Evolutionary conservation across 1,140 invertebrate genomes (phyloP), one percentile per base, ranked within the genome.

Genomic region (Microplitis mediator): DNA sequence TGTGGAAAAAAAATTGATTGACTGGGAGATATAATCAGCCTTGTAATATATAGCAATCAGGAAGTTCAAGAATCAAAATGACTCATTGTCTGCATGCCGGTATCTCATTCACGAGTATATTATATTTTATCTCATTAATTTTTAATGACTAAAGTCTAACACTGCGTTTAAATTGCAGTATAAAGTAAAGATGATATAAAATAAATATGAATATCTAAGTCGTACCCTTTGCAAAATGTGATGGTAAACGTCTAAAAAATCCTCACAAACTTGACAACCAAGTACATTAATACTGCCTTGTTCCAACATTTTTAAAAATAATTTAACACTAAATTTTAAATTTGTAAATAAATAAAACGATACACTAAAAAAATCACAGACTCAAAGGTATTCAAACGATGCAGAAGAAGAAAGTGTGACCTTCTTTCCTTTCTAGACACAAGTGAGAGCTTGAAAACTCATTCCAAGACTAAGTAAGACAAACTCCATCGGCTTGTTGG

Each of bases 201-300:
- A 4, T 4, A 60, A 35, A 54, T 35, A 36, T 65, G 4, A 11
- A 34, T 64, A 52, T 61, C 61, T 35, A n/a, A n/a, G 35, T 78
- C 79, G 76, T 75, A 85, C 84, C 78, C 80, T 78, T 76, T 85
- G 82, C 9, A 85, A 74, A 2, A 83, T 75, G 13, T 83, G 81
- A 78, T 84, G 79, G 66, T 85, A 84, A 50, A 72, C 74, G 4
- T 77, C 71, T n/a, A 84, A 74, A 68, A 84, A 85, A 39, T 84
- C 81, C 11, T 74, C 77, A 60, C 83, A 84, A 8, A 82, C 78
- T 70, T 79, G 76, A 74, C 78, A 83, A 3, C 78, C 72, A 45
- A 79, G 74, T 4, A 50, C 75, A 14, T 45, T 45, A 45, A 77
- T 69, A 50, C 69, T 74, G 50, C 81, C 79, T n/a, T 81, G 76